Evolutionary conservation across 2,113 vertebrate genomes (phyloP).

Genomic region (Malurus melanocephalus): DNA sequence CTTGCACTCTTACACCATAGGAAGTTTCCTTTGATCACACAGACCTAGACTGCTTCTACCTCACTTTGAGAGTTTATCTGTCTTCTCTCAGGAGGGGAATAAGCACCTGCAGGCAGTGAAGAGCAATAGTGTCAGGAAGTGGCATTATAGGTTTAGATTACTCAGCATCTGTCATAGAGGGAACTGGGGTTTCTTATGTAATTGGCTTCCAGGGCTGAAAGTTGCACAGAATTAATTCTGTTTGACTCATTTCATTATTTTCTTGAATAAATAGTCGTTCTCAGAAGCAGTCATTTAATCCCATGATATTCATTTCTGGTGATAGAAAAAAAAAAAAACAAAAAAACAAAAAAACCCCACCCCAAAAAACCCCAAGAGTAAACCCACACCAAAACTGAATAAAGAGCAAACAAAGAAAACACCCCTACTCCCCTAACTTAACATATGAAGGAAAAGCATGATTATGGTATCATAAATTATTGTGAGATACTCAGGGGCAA

Average conservation of each 20-base stretch:
- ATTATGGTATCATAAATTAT: not conserved
- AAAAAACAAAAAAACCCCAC: too few species aligned
- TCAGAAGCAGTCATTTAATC: not conserved
- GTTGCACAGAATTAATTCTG: not conserved
- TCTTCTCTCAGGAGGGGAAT: not conserved
- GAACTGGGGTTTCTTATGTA: not conserved
- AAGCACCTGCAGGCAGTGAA: not conserved
- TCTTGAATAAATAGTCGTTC: not conserved
- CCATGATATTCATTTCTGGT: not conserved
- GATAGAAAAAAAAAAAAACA: not conserved
- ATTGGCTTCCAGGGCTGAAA: not conserved
- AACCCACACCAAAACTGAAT: not conserved
- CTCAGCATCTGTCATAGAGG: not conserved
- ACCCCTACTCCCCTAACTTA: not conserved
- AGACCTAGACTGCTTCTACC: not conserved
- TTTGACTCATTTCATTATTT: not conserved
- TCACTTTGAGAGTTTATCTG: not conserved
- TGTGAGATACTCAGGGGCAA: not conserved
- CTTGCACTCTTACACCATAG: not conserved
- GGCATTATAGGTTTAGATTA: not conserved
- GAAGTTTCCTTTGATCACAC: not conserved
- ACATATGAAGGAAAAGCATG: not conserved
- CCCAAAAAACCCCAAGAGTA: not conserved
- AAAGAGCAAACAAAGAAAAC: not conserved
- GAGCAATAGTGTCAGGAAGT: not conserved